Conservation (phyloP, 2,888 invertebrate genomes). For the Acronicta alni region DNA sequence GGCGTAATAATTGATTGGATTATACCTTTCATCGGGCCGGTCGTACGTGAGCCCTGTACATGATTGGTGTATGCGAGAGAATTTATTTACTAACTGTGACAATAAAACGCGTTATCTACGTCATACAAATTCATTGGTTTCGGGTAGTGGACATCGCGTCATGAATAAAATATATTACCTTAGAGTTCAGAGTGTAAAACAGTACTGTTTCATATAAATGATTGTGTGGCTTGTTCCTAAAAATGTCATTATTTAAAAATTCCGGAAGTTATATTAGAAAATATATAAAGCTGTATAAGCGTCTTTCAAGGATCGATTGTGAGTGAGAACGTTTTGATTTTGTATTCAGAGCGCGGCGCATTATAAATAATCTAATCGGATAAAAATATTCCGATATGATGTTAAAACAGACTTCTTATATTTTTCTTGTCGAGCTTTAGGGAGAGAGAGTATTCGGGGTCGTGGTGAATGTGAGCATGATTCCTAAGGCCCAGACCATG, state of each 20-base stretch:
- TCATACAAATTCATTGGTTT: slow-evolving; percentile 76
- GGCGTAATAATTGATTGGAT: slow-evolving; percentile 86
- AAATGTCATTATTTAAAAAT: slow-evolving; percentile 3
- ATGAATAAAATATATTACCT: slow-evolving; percentile 75
- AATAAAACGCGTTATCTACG: slow-evolving; percentile 78
- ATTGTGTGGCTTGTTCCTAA: neutral
- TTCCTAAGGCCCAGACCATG: too few relatives aligned
- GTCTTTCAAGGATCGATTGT: slow-evolving; percentile 12
- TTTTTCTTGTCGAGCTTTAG: slow-evolving; percentile 13
- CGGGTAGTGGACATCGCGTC: slow-evolving; percentile 61
- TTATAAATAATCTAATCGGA: slow-evolving; percentile 34
- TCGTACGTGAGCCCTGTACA: slow-evolving; percentile 82
- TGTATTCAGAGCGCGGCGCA: slow-evolving; percentile 42
- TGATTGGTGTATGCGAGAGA: slow-evolving; percentile 76
- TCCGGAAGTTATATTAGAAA: neutral
- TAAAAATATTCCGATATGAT: slow-evolving; percentile 29
- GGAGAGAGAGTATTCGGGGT: neutral
- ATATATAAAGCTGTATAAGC: slow-evolving; percentile 2
- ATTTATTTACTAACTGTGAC: slow-evolving; percentile 82
- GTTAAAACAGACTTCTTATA: neutral
- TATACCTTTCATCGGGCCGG: slow-evolving; percentile 78
- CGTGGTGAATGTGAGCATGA: too few relatives aligned
- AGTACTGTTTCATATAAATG: slow-evolving; percentile 45
- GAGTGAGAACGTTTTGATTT: slow-evolving; percentile 23
- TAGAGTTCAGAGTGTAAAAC: slow-evolving; percentile 64